A percentile compares a stretch with the other conserved stretches of the same genome.
These are phyloP conservation scores for Pantherophis vulpinus DNA, from an alignment of 2,797 vertebrate species.

Conservation along the genomic window DNA sequence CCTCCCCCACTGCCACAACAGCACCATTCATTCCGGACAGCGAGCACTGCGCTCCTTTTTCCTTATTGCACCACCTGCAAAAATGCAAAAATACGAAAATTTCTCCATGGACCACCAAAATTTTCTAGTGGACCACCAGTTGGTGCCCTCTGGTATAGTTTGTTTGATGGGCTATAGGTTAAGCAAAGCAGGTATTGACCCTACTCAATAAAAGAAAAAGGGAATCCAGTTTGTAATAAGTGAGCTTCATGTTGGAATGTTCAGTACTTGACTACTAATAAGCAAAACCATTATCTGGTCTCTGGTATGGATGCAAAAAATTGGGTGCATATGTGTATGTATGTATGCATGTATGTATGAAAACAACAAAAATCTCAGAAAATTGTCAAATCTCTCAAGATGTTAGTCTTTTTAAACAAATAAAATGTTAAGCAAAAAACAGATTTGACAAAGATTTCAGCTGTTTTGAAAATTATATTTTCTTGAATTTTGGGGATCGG, in stretches of 20 bases:
- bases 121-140: too few relatives aligned
- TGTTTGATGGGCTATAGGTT: too few relatives aligned
- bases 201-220: background rate
- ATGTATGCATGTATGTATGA: background rate
- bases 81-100: too few relatives aligned
- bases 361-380: background rate
- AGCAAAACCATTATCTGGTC: background rate
- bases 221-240: background rate
- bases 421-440: background rate
- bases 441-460: background rate
- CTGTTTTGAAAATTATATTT: background rate
- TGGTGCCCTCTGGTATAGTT: background rate
- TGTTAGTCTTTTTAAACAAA: background rate
- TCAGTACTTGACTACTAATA: background rate
- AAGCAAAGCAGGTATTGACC: background rate
- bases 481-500: background rate
- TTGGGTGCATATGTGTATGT: background rate
- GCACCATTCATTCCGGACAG: too few relatives aligned
- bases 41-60: too few relatives aligned
- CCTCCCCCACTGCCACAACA: too few relatives aligned
- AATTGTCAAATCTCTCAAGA: background rate
- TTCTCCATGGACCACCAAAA: too few relatives aligned
- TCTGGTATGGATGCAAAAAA: background rate
- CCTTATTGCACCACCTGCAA: too few relatives aligned
- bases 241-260: background rate